Evolutionary conservation across 2,113 vertebrate genomes (phyloP).

Genomic region (Plecotus auritus): DNA sequence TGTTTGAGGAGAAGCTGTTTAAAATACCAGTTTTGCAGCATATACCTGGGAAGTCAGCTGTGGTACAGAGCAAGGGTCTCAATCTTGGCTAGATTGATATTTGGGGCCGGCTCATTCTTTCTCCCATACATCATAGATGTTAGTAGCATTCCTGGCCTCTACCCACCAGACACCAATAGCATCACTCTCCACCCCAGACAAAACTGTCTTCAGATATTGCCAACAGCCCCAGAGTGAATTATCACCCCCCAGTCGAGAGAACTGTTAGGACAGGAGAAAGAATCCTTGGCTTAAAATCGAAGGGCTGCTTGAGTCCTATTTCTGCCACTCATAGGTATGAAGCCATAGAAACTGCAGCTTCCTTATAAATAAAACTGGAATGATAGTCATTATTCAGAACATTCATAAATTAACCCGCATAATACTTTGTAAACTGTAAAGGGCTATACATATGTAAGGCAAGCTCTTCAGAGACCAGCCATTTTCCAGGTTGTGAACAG

Average conservation of each 20-base stretch:
- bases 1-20: neutral
- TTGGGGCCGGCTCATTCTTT: neutral
- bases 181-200: neutral
- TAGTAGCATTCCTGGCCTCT: neutral
- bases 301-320: neutral
- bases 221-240: no score
- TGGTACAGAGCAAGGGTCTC: neutral
- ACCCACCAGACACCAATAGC: neutral
- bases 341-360: neutral
- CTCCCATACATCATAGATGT: no score
- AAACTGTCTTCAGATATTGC: neutral
- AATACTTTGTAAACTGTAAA: neutral
- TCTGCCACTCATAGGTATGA: neutral
- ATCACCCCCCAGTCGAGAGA: neutral
- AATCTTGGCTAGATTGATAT: neutral
- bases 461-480: neutral
- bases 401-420: no score
- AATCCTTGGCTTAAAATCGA: neutral
- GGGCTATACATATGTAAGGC: no score
- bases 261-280: neutral
- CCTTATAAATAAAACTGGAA: neutral
- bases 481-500: neutral
- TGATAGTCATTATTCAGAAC: neutral
- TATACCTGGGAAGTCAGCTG: neutral
- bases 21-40: neutral